Conservation (phyloP, 1,140 invertebrate species). For the Macrosteles quadrilineatus region DNA sequence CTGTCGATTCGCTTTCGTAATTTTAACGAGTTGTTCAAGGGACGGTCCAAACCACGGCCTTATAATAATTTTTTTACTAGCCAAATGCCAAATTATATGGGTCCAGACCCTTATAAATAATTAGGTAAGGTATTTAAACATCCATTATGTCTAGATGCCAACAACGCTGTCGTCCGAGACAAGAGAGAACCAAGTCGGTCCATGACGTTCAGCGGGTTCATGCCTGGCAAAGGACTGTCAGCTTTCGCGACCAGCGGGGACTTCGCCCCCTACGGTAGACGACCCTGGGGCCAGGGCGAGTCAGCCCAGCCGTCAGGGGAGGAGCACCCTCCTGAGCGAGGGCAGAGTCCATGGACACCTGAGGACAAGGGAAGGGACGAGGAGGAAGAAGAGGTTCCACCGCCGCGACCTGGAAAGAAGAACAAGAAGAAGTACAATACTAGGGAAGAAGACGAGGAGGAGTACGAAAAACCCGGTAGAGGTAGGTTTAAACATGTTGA, state of each 20-base stretch:
- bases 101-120: too few species aligned
- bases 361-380: constrained; percentile 22
- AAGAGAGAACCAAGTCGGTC: constrained; percentile 27
- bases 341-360: not conserved
- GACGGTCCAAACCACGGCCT: too few species aligned
- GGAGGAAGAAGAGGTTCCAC: not conserved
- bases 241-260: constrained; percentile 36
- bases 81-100: too few species aligned
- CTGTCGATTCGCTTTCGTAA: too few species aligned
- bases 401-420: constrained; percentile 1
- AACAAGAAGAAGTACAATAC: constrained; percentile 19
- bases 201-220: constrained; percentile 42
- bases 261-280: constrained; percentile 2
- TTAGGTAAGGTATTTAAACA: too few species aligned
- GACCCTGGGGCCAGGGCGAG: not conserved
- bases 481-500: too few species aligned
- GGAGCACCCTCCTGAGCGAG: constrained; percentile 4
- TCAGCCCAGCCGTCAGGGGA: not conserved
- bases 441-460: constrained; percentile 1
- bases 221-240: constrained; percentile 40
- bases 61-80: too few species aligned
- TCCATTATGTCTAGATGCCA: not conserved
- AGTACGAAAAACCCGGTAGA: constrained; percentile 29
- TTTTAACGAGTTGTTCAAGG: too few species aligned
- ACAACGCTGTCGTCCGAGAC: not conserved